Percentiles rank a stretch among this genome's conserved stretches.
These are phyloP conservation scores for Tricholaema leucomelas DNA, from an alignment of 2,113 vertebrate species.

Conservation along the genomic window DNA sequence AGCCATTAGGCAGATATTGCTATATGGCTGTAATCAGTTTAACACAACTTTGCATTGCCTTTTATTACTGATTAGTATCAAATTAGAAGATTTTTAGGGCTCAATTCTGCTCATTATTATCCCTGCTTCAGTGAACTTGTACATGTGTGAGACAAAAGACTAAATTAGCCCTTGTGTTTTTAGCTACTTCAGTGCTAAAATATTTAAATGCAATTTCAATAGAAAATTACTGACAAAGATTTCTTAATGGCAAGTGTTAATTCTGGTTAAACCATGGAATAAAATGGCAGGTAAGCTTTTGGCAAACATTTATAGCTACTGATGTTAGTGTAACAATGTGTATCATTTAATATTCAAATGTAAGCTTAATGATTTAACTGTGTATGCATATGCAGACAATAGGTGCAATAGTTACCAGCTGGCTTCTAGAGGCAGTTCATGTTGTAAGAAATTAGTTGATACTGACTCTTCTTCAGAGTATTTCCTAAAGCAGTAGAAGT, in stretches of 20 bases:
- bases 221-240: not conserved
- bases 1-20: conserved; percentile 52
- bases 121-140: not conserved
- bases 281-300: not conserved
- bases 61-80: conserved; percentile 65
- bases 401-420: not conserved
- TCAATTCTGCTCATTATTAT: conserved; percentile 36
- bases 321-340: not conserved
- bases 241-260: not conserved
- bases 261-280: not conserved
- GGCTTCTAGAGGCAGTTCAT: not conserved
- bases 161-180: not conserved
- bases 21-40: conserved; percentile 66
- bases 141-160: not conserved
- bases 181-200: not conserved
- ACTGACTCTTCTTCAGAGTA: not conserved
- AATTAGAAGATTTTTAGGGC: conserved; percentile 54
- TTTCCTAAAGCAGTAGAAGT: not conserved
- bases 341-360: not conserved
- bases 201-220: not conserved
- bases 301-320: not conserved
- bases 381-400: not conserved
- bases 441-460: not conserved
- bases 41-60: conserved; percentile 59
- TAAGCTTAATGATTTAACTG: not conserved